Percentiles rank a stretch among this genome's conserved stretches.
Evolutionary conservation across 2,797 vertebrate species (phyloP).

Genomic region (Ataeniobius toweri): DNA sequence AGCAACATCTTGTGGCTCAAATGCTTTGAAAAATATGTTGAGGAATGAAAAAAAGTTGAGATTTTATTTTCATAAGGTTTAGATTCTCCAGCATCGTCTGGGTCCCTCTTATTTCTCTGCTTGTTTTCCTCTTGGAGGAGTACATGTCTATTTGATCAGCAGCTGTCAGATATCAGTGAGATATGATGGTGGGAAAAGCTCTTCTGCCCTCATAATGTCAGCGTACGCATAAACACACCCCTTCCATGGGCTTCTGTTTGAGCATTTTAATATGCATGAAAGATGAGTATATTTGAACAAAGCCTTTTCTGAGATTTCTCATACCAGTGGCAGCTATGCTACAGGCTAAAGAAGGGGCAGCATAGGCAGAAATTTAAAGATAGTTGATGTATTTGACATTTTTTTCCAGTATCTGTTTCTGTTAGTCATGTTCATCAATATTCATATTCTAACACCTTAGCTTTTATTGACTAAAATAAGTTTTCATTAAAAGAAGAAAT

Average conservation of each 20-base stretch:
- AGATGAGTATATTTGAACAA: slow-evolving; percentile 39
- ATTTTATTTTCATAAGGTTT: background rate
- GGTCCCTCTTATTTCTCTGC: slow-evolving; percentile 10
- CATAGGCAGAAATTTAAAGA: background rate
- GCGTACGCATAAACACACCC: slow-evolving; percentile 8
- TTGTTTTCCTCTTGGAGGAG: slow-evolving; percentile 14
- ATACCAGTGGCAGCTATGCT: background rate
- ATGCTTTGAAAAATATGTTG: background rate
- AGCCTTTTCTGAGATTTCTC: background rate
- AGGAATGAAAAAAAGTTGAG: slow-evolving; percentile 1
- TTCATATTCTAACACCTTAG: background rate
- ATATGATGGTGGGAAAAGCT: slow-evolving; percentile 19
- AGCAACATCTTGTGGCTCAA: background rate
- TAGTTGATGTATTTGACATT: no score
- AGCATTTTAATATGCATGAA: slow-evolving; percentile 44
- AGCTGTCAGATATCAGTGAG: slow-evolving; percentile 37
- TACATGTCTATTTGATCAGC: slow-evolving; percentile 22
- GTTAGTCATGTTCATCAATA: background rate
- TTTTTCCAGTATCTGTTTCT: background rate
- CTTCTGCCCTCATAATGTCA: slow-evolving; percentile 19
- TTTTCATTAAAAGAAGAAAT: background rate
- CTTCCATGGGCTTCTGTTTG: slow-evolving; percentile 6
- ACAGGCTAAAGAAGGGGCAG: background rate
- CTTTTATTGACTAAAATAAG: background rate
- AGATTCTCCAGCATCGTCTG: slow-evolving; percentile 7